phyloP scores from a whole-genome alignment of 2,888 invertebrate genomes.

The Balanococcus diminutus region DNA sequence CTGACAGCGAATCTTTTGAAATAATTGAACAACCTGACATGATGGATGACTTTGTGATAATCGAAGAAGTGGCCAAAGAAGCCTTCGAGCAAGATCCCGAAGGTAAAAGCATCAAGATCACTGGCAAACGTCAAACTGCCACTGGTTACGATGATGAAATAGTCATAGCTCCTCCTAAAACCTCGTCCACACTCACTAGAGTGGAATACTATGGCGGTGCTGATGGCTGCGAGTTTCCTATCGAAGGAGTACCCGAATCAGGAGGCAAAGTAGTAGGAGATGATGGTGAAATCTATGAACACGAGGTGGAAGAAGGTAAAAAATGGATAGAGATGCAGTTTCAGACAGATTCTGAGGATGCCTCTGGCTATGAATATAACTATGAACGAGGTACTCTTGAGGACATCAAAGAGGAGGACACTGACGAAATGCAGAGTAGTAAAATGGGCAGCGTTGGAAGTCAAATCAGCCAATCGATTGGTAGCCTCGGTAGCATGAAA shows the following conservation, averaged over 20 bases:
- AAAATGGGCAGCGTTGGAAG: slow-evolving; percentile 79
- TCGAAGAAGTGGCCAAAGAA: slow-evolving; percentile 86
- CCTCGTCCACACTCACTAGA: slow-evolving; percentile 64
- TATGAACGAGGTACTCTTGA: slow-evolving; percentile 83
- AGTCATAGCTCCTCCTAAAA: slow-evolving; percentile 72
- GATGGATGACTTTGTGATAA: slow-evolving; percentile 85
- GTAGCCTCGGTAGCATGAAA: slow-evolving; percentile 77
- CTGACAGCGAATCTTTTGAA: slow-evolving; percentile 79
- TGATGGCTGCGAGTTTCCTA: slow-evolving; percentile 59
- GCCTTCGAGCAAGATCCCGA: slow-evolving; percentile 82
- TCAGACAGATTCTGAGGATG: slow-evolving; percentile 71
- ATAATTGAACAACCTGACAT: slow-evolving; percentile 81
- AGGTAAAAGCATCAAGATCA: slow-evolving; percentile 78
- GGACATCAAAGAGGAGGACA: slow-evolving; percentile 92
- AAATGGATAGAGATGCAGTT: slow-evolving; percentile 91
- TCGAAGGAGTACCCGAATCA: slow-evolving; percentile 74
- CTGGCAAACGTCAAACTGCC: slow-evolving; percentile 63
- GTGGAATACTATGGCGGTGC: slow-evolving; percentile 63
- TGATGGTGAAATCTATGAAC: slow-evolving; percentile 61
- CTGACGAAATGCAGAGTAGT: slow-evolving; percentile 78
- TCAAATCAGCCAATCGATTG: slow-evolving; percentile 75
- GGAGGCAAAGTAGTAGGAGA: slow-evolving; percentile 64
- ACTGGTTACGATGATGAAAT: slow-evolving; percentile 76
- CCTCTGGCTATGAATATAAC: slow-evolving; percentile 71
- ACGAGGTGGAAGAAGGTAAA: slow-evolving; percentile 71